phyloP scores from a whole-genome alignment of 1,140 invertebrate genomes.

The Acromyrmex heyeri region DNA sequence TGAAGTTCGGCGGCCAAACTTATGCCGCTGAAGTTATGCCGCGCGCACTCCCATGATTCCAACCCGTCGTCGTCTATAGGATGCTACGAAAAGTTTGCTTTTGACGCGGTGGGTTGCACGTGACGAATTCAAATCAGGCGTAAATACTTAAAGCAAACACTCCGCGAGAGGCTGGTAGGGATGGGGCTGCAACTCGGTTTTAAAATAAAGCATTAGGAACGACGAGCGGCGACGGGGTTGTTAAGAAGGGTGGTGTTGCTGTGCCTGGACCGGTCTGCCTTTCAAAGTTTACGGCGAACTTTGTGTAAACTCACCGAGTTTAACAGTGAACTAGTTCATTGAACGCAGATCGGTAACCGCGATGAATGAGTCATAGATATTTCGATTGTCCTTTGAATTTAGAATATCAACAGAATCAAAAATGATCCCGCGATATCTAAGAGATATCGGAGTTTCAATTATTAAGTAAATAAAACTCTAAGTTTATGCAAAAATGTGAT shows the following conservation, averaged over 20 bases:
- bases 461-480: background rate
- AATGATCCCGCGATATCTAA: conserved; percentile 27
- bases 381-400: background rate
- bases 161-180: conserved; percentile 34
- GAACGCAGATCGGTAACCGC: conserved; percentile 77
- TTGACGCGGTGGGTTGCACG: conserved; percentile 74
- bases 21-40: conserved; percentile 70
- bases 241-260: conserved; percentile 64
- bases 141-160: conserved; percentile 81
- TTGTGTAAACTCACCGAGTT: conserved; percentile 79
- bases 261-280: conserved; percentile 17
- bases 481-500: background rate
- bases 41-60: conserved; percentile 71
- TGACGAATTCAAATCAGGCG: conserved; percentile 81
- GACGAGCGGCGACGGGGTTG: conserved; percentile 69
- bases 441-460: background rate
- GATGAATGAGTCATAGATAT: conserved; percentile 66
- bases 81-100: conserved; percentile 74
- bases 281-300: conserved; percentile 68
- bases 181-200: conserved; percentile 69
- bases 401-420: conserved; percentile 20
- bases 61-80: conserved; percentile 58
- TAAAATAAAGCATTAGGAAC: conserved; percentile 79
- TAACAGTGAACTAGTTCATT: conserved; percentile 74
- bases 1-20: conserved; percentile 64